These are phyloP conservation scores for Aethina tumida DNA, from an alignment of 1,140 invertebrate species.

Conservation along the genomic window DNA sequence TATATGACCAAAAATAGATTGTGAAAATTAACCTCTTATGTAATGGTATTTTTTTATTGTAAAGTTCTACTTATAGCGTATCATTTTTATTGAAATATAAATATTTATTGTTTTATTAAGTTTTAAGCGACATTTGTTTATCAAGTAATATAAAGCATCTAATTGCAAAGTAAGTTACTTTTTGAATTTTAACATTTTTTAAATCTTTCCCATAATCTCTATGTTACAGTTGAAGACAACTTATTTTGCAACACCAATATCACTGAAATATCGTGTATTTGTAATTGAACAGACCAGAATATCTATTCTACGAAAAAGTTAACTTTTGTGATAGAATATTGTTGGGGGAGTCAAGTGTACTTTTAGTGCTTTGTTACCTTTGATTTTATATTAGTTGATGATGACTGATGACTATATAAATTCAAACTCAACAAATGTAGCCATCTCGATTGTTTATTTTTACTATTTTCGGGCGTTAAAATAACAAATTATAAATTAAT, in stretches of 20 bases:
- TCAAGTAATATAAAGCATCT: neutral
- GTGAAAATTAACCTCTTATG: too few species aligned
- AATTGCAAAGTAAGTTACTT: slow-evolving; percentile 9
- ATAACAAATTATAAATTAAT: slow-evolving; percentile 7
- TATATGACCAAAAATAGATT: too few species aligned
- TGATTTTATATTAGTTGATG: slow-evolving; percentile 1
- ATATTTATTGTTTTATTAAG: too few species aligned
- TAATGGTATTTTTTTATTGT: too few species aligned
- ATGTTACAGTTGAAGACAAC: neutral
- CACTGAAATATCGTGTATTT: neutral
- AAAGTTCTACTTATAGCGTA: too few species aligned
- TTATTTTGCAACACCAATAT: neutral
- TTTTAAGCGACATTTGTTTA: neutral
- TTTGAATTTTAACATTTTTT: slow-evolving; percentile 4
- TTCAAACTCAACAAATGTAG: slow-evolving; percentile 12
- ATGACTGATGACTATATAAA: slow-evolving; percentile 2
- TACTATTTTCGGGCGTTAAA: slow-evolving; percentile 13
- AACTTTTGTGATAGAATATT: slow-evolving; percentile 8
- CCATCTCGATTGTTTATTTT: slow-evolving; percentile 11
- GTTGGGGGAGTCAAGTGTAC: slow-evolving; percentile 8
- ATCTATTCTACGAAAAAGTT: slow-evolving; percentile 7
- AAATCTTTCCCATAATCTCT: neutral
- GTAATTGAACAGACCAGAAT: slow-evolving; percentile 5
- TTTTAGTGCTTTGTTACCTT: slow-evolving; percentile 1
- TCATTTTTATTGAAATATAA: too few species aligned